Percentiles rank a stretch among this genome's conserved stretches.
Evolutionary conservation across 2,797 vertebrate genomes (phyloP).

Genomic region (Coregonus ussuriensis): DNA sequence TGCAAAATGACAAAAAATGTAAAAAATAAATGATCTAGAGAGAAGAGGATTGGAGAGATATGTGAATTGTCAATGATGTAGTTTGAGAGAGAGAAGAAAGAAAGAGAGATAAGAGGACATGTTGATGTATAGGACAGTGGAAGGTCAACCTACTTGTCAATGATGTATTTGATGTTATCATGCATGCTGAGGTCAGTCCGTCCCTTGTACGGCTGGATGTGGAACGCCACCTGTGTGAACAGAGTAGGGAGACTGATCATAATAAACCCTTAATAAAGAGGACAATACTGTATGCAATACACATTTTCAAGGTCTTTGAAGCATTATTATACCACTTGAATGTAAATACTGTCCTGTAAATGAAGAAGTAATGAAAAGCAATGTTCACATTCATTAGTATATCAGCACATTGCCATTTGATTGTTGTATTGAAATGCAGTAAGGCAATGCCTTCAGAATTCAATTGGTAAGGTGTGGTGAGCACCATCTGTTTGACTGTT

Average conservation of each 20-base stretch:
- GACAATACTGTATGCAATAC: not conserved
- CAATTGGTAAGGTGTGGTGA: not conserved
- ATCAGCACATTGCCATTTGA: not conserved
- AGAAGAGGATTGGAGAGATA: not conserved
- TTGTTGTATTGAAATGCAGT: not conserved
- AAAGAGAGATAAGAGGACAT: not conserved
- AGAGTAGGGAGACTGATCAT: not conserved
- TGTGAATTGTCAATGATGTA: too few species aligned
- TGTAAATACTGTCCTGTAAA: not conserved
- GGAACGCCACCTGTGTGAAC: constrained; percentile 65
- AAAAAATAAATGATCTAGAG: not conserved
- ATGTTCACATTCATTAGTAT: not conserved
- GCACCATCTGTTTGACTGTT: not conserved
- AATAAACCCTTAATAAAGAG: not conserved
- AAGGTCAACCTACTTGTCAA: constrained; percentile 80
- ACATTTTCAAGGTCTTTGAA: not conserved
- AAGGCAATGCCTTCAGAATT: not conserved
- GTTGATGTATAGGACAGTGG: not conserved
- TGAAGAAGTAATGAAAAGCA: not conserved
- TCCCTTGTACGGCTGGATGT: constrained; percentile 76
- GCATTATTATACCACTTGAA: not conserved
- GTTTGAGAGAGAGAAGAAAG: not conserved
- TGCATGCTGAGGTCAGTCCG: constrained; percentile 82
- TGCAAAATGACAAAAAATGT: not conserved
- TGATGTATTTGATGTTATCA: constrained; percentile 88